Conservation (phyloP, 64 coral and sea anemone genomes). For the Montipora capricornis region DNA sequence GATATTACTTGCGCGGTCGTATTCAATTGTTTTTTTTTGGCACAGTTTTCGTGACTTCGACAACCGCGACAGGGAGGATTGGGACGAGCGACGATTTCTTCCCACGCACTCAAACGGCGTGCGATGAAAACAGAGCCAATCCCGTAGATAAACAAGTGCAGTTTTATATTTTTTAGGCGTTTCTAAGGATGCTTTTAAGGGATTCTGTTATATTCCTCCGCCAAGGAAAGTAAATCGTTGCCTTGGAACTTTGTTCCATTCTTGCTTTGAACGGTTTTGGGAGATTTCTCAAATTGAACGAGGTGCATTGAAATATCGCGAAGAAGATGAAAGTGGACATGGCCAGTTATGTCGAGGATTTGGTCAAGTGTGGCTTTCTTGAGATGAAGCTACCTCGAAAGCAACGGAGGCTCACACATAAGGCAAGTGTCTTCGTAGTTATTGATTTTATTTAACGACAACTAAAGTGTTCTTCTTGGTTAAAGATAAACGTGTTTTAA, state of each 20-base stretch:
- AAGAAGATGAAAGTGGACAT: slow-evolving; percentile 66
- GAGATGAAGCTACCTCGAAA: slow-evolving; percentile 94
- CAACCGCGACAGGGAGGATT: background rate
- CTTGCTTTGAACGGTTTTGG: background rate
- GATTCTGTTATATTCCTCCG: background rate
- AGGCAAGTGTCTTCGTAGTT: slow-evolving; percentile 57
- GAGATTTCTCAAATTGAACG: background rate
- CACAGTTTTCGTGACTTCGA: background rate
- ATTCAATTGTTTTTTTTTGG: background rate
- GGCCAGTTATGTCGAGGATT: slow-evolving; percentile 87
- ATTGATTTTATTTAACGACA: slow-evolving; percentile 5
- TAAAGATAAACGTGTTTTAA: slow-evolving; percentile 32
- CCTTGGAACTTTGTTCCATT: background rate
- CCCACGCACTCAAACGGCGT: background rate
- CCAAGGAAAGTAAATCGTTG: background rate
- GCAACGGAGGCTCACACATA: slow-evolving; percentile 87
- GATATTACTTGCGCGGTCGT: background rate
- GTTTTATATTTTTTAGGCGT: background rate
- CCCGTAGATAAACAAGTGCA: slow-evolving; percentile 20
- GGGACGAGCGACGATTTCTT: background rate
- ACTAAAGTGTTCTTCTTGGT: background rate
- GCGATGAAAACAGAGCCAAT: slow-evolving; percentile 15
- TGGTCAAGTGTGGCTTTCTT: slow-evolving; percentile 93
- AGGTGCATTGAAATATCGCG: background rate
- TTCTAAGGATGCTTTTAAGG: background rate